Conservation (phyloP, 2,888 invertebrate species). For the Synanthedon tipuliformis region DNA sequence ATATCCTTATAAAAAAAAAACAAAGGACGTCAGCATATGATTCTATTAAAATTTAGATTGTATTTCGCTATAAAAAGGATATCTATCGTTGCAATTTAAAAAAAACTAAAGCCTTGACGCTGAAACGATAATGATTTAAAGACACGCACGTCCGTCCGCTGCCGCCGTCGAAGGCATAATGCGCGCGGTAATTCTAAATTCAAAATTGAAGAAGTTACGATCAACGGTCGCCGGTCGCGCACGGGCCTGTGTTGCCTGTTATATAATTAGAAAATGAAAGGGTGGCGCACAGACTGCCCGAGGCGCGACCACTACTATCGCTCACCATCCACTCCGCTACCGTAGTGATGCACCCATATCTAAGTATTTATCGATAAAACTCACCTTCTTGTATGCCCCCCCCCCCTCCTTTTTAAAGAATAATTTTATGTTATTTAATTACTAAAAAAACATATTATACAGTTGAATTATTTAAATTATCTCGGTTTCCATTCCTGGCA, state of each 20-base stretch:
- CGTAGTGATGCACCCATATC: constrained; percentile 24
- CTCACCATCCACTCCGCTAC: constrained; percentile 48
- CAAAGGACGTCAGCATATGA: no score
- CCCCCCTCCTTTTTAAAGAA: no score
- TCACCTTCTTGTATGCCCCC: not conserved
- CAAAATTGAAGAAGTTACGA: constrained; percentile 52
- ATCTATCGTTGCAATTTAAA: not conserved
- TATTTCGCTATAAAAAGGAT: no score
- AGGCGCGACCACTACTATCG: constrained; percentile 62
- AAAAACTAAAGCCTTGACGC: not conserved
- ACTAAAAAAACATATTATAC: no score
- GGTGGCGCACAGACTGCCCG: constrained; percentile 63
- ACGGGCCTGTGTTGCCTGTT: constrained; percentile 64
- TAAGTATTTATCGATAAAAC: not conserved
- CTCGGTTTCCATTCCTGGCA: no score
- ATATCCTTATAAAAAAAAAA: no score
- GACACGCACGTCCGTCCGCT: constrained; percentile 34
- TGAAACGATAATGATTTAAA: constrained; percentile 11
- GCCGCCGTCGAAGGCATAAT: constrained; percentile 32
- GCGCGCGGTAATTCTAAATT: constrained; percentile 48
- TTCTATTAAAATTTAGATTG: no score
- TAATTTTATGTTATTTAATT: no score
- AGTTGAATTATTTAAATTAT: no score
- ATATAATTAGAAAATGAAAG: constrained; percentile 69
- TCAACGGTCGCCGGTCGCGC: constrained; percentile 56